Base-by-base conservation (phyloP, 2,888 invertebrate genomes). In the Pristionchus maxplancki region DNA sequence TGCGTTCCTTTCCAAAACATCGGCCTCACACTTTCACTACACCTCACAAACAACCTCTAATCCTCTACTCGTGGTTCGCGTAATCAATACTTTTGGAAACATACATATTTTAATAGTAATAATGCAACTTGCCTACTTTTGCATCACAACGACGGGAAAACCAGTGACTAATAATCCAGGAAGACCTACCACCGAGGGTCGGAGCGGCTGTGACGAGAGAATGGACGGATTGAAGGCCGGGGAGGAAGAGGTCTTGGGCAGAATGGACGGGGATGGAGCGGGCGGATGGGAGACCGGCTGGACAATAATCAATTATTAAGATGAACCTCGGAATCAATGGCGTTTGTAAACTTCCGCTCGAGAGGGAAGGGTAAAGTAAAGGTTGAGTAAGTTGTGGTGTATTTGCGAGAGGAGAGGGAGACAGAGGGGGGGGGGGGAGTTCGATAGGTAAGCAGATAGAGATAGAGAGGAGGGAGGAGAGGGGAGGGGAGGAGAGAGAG, bases 371-470 rank as follows among this genome's bases (percentile, higher is more conserved):
- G 78, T 34, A 78, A 40, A 48, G 78, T 44, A 78, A 78, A 78
- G 40, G 71, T 71, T 71, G 71, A 71, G 71, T 71, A 71, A 78
- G 78, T 78, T 78, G 78, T 64, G 64, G 64, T 64, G 71, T 71
- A 37, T 78, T 78, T 48, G 78, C 48, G 82, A 4, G 81, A 37
- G 31, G 53, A n/a, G n/a, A n/a, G n/a, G n/a, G n/a, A n/a, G n/a
- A n/a, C n/a, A n/a, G 62, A 62, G 37, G 37, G 34, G 28, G n/a
- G 58, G 28, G 20, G 40, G 24, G n/a, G 31, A 78, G 78, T 78
- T 78, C 78, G 78, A 78, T 78, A 44, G 78, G 78, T 48, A 78
- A 78, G 78, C 74, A 74, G 74, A n/a, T n/a, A 53, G 62, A 85
- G 40, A 84, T 53, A 37, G 20, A 64, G 44, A 85, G 40, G 44